Evolutionary conservation across 2,888 invertebrate species (phyloP), one percentile per base, ranked within the genome.

Genomic region (Habrosyne pyritoides): DNA sequence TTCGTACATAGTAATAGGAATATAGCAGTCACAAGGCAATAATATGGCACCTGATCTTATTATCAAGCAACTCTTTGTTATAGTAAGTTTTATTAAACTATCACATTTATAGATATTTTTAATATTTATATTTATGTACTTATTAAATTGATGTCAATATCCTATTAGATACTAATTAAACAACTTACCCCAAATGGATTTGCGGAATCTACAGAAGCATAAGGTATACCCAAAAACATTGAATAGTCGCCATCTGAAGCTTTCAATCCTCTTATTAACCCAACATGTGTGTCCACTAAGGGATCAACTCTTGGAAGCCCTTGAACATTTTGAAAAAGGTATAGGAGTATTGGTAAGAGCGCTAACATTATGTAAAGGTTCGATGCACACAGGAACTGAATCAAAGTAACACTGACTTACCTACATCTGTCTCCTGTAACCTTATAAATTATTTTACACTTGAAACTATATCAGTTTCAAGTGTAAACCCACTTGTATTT

Each of bases 191-290:
- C 84, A 54, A 86, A 87, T 24, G 85, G 85, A 64, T 84, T 83
- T 12, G 33, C 61, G 26, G 54, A 57, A 47, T 85, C 63, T 0
- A 87, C 77, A 14, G 62, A 71, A 10, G 79, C 87, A 28, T 83
- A 87, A 0, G 86, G 87, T 68, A 87, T 84, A 7, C 86, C 87
- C 68, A 86, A 67, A 49, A 83, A 87, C 82, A 84, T 84, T 5
- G 79, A 70, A 56, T 84, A 81, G 46, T 75, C 71, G 0, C 85
- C 85, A 66, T 85, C 82, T 0, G 73, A 47, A 2, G 84, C 79
- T 28, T 60, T 67, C 14, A 84, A 52, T 1, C 87, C 87, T 33
- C 81, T 69, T 30, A 87, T 78, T 21, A 75, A 57, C 0, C 87
- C 86, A 4, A 73, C 56, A 53, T 75, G 74, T 0, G 83, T 74